Evolutionary conservation across 2,888 invertebrate species (phyloP), one percentile per base, ranked within the genome.

Genomic region (Chrysina gloriosa): DNA sequence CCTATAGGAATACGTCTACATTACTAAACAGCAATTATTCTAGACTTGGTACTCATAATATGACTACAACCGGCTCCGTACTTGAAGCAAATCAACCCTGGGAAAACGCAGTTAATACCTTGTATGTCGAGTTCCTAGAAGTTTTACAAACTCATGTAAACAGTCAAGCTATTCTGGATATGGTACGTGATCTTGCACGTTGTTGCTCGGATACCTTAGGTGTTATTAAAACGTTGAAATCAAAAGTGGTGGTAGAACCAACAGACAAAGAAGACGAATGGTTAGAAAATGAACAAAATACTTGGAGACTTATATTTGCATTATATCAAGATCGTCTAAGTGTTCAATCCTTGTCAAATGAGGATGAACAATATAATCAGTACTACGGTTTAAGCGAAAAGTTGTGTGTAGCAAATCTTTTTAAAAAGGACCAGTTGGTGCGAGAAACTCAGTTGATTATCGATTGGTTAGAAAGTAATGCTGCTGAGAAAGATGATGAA

Each of bases 391-490:
- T 84, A 42, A 90, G 89, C 75, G 91, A 91, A 72, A 87, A 88
- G 76, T 84, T 86, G 67, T 85, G 89, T 58, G 84, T 89, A 63
- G 83, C 86, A 47, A 82, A 84, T 72, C 81, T 91, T 27, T 89
- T 87, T 75, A 87, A 87, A 77, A 84, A 83, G 68, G 88, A 90
- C 72, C 77, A 82, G 67, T 80, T 81, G 75, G 86, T 79, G 71
- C 83, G 93, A 29, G 89, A 93, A 78, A 89, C 91, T 77, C 94
- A 97, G 81, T 81, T 96, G 52, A 89, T 97, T 39, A 91, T 97
- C 21, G 97, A 97, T 82, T 97, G 97, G 97, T 81, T 97, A 63
- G 97, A 97, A 82, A 88, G 90, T 36, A 93, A 92, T 80, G 92
- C 94, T 14, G 82, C 86, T 4, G 90, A 90, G 65, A 75, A 74